Conservation (phyloP, 2,113 vertebrate genomes). For the Anas platyrhynchos region DNA sequence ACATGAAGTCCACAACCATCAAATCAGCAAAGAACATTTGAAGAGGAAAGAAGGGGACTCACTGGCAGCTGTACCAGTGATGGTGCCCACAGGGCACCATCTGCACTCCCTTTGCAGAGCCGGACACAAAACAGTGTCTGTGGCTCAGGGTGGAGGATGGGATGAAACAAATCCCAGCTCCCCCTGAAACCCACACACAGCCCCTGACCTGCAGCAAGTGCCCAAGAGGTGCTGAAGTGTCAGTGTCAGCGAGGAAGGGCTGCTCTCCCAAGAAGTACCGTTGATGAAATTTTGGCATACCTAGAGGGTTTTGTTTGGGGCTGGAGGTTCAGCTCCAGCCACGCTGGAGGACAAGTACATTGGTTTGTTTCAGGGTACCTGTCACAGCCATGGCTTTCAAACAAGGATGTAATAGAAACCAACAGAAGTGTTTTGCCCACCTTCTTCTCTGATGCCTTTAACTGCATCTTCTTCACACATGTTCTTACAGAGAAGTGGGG, state of each 20-base stretch:
- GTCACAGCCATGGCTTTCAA: not conserved
- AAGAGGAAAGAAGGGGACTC: not conserved
- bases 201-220: not conserved
- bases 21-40: not conserved
- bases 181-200: not conserved
- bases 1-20: not conserved
- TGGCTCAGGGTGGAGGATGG: not conserved
- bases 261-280: not conserved
- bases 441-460: not conserved
- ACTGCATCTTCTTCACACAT: not conserved
- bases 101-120: slow-evolving; percentile 14
- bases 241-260: rapidly evolving
- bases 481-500: not conserved
- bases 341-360: not conserved
- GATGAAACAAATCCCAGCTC: not conserved
- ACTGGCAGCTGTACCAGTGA: not conserved
- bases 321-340: not conserved
- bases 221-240: not conserved
- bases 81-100: not conserved
- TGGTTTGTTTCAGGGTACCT: not conserved
- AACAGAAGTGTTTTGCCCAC: not conserved
- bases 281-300: not conserved
- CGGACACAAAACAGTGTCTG: not conserved
- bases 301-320: not conserved
- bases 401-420: not conserved